Evolutionary conservation across 2,113 vertebrate species (phyloP), one percentile per base, ranked within the genome.

Genomic region (Gallinago paraguaiae): DNA sequence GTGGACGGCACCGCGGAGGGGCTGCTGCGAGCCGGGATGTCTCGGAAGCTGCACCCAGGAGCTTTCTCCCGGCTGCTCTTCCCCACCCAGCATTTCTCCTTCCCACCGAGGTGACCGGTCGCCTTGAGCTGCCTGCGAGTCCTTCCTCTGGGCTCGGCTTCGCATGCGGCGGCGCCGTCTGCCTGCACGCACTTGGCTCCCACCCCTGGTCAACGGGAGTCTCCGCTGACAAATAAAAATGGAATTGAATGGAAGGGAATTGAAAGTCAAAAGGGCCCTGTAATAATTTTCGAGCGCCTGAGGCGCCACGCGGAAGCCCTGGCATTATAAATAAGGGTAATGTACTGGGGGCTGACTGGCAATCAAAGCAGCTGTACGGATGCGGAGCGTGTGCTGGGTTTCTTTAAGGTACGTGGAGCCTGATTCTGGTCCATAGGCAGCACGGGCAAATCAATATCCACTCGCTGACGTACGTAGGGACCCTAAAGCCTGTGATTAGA

Each of bases 321-420:
- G 89, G 72, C 19, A 63, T 97, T 97, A 93, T 96, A 97, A 98
- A 97, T 97, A 96, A 97, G 95, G 93, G 96, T 97, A 97, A 98
- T 95, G 93, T 95, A 95, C 95, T 95, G 80, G 92, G 87, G 93
- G 39, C 78, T 90, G 97, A 91, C 82, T 90, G 91, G 95, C 93
- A 97, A 86, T 97, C 95, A 95, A 80, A 96, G 91, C 91, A 35
- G 61, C 93, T 65, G 41, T 48, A 89, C 83, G 88, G 88, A 77
- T 6, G n/a, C 2, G 0, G 41, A 80, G 82, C 35, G 50, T 30
- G 93, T 9, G 8, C n/a, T 5, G 69, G 82, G 88, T 91, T 94
- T 68, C 94, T 94, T 88, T 91, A 94, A 93, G 88, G 86, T 82
- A 76, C 33, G 17, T 60, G 85, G 79, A 95, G 80, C 48, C 82